Base-by-base conservation (phyloP, 2,113 vertebrate genomes). In the Raja brachyura region DNA sequence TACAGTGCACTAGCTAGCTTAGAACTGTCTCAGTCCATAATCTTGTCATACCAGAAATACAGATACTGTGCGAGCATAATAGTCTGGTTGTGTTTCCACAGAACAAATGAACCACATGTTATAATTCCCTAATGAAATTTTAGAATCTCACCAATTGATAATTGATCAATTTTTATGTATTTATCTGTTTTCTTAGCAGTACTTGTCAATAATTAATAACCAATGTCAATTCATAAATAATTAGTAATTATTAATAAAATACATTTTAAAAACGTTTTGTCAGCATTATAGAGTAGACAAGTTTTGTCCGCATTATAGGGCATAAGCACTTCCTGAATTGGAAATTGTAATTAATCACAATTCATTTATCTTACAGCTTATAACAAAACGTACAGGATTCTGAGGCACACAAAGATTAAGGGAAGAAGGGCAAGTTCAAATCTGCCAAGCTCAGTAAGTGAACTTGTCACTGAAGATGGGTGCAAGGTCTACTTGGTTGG, bases 391-490 rank as follows among this genome's bases (percentile, higher is more conserved):
- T 61, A 59, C 13, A n/a, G 1, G 11, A 61, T 7, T 85, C 22
- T 85, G 54, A 56, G 22, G 25, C 4, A 13, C 74, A 2, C 18
- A 31, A 93, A 93, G 79, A 20, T 85, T 33, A 10, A 22, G n/a
- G 90, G 68, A 28, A 31, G 93, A n/a, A 20, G 73, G 56, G 9
- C 11, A 31, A 66, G 14, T 8, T n/a, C 31, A 8, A 70, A 39
- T 4, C 61, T 90, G 20, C 83, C 54, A 74, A 68, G n/a, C 54
- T 66, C 63, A 33, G 48, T 93, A 33, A 90, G 22, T 25, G 93
- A 93, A 70, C 93, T 93, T 13, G 76, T 83, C 81, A 93, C 93
- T 66, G 93, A 78, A 74, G 93, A 93, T 28, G 93, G 93, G 4
- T 78, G 93, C 77, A 78, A 83, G 4, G 81, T 93, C 56, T 93